Evolutionary conservation across 2,888 invertebrate species (phyloP), one percentile per base, ranked within the genome.

Genomic region (Sclerodermus sp.): DNA sequence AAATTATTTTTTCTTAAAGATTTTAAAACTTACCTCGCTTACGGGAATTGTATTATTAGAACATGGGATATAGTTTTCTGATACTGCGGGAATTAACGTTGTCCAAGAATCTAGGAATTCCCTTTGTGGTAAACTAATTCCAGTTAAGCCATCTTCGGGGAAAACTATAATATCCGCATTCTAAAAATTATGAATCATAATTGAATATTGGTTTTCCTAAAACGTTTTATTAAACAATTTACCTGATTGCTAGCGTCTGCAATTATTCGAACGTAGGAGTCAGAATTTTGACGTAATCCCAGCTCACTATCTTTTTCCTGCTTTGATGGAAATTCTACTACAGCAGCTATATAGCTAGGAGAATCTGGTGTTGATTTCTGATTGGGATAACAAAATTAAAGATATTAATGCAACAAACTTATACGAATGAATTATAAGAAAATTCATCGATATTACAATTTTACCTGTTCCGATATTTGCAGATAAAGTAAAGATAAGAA

Each of bases 91-190:
- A 44, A 71, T 45, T 23, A 62, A 4, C 1, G 70, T 66, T 13
- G 68, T 46, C 60, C 64, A 66, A 3, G 56, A n/a, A 5, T 58
- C 45, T 43, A 75, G 60, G 9, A 62, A 5, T 2, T 51, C 36
- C 29, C 70, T 58, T 0, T 62, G 66, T 4, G 81, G 63, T 4
- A 80, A 70, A 46, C 77, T 55, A 1, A 56, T 13, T 2, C 60
- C 60, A 2, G 75, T 69, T 48, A 77, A 31, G 2, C 74, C 76
- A 42, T 53, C 67, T 68, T 85, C 85, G 0, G 85, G 85, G 55
- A 85, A 84, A n/a, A 85, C 82, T 15, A 85, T 74, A 14, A 85
- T 84, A 55, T 85, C 82, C 0, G 74, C 81, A 5, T 73, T 70
- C 84, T 84, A 66, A n/a, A 68, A 71, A 56, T 10, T 23, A 30